These are phyloP conservation scores for Burhinus bistriatus DNA, from an alignment of 2,113 vertebrate genomes.

Conservation along the genomic window DNA sequence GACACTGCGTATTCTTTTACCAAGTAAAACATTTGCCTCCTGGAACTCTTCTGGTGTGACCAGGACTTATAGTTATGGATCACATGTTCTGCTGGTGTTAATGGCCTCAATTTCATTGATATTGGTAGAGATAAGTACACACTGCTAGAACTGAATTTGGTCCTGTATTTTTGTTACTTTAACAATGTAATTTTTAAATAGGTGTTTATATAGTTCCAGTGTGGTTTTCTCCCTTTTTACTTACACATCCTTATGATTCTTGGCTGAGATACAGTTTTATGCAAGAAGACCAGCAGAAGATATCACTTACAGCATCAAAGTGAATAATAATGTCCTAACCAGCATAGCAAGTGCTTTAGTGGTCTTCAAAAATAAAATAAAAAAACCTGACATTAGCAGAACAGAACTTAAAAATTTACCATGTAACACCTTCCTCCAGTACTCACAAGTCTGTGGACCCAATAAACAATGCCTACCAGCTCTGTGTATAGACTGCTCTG, in stretches of 20 bases:
- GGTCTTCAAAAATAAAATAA: not conserved
- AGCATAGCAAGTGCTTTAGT: not conserved
- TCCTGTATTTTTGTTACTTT: slow-evolving; percentile 33
- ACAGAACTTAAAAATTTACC: not conserved
- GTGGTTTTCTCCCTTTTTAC: not conserved
- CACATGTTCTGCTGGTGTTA: slow-evolving; percentile 20
- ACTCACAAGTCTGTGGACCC: not conserved
- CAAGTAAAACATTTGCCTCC: slow-evolving; percentile 16
- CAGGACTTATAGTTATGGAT: slow-evolving; percentile 16
- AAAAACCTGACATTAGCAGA: not conserved
- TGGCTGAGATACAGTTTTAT: not conserved
- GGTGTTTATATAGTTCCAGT: slow-evolving; percentile 37
- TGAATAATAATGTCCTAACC: not conserved
- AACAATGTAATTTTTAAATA: slow-evolving; percentile 29
- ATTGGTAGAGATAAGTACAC: not conserved
- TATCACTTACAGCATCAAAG: not conserved
- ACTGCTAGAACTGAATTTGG: not conserved
- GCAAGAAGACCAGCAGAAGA: slow-evolving; percentile 1
- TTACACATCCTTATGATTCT: not conserved
- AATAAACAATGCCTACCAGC: not conserved
- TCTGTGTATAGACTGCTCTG: not conserved
- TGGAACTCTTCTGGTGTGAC: slow-evolving; percentile 57
- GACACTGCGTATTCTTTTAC: slow-evolving; percentile 44
- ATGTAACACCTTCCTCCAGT: not conserved
- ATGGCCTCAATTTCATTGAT: not conserved